Evolutionary conservation across 2,888 invertebrate species (phyloP), one percentile per base, ranked within the genome.

Genomic region (Entomobrya proxima): DNA sequence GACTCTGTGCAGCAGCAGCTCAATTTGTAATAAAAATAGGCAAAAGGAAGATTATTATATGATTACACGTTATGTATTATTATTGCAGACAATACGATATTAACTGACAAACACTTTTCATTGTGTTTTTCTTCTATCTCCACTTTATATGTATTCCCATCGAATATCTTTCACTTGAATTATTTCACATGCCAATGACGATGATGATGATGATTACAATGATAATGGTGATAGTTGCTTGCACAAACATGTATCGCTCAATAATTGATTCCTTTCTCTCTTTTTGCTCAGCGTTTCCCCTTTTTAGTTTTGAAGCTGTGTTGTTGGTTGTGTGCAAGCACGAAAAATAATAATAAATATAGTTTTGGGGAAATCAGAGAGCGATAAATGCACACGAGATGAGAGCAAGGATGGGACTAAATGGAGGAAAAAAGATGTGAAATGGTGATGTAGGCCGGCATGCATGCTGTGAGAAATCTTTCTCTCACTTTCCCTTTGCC

Each of bases 281-380:
- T 44, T 15, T 69, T n/a, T n/a, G n/a, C 37, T 47, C 72, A 21
- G n/a, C 27, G 47, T 75, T 61, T 32, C 50, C 44, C 11, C 15
- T 72, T 30, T 1, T 15, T 32, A 32, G 30, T 32, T 3, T 11
- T 35, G 11, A 15, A 27, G 55, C 64, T 64, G 37, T 7, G 21
- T 47, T 30, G 15, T 61, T 15, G 61, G 11, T 30, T 4, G 47
- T 50, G 50, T 72, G 50, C 30, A 50, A 30, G 30, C n/a, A n/a
- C n/a, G 30, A 72, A 55, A 72, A 72, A 79, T 37, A 44, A 55
- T 74, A 44, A 55, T 74, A 30, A 64, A 64, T 75, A 74, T 44
- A 27, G n/a, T 78, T 74, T 55, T 80, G 86, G 86, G 87, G 86
- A 87, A 88, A 89, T 86, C 79, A 87, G 89, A 89, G 89, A 89